Conservation (phyloP, 23 tunicate species). For the Ascidia mentula region DNA sequence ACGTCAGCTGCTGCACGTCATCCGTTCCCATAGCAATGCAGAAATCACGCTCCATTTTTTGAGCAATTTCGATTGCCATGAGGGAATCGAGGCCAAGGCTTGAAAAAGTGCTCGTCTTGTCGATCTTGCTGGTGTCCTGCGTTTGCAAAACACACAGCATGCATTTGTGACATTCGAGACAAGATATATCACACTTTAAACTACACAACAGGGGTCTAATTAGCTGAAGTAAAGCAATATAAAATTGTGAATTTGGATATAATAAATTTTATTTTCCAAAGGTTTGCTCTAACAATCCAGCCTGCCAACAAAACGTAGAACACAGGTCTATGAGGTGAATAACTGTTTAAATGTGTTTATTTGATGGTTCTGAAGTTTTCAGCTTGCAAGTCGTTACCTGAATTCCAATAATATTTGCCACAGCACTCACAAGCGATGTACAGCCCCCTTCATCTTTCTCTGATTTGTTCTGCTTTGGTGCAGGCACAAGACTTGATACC, state of each 20-base stretch:
- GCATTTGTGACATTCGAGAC: too few relatives aligned
- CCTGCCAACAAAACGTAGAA: too few relatives aligned
- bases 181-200: too few relatives aligned
- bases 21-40: constrained; percentile 5
- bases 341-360: too few relatives aligned
- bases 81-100: constrained; percentile 36
- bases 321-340: too few relatives aligned
- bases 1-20: constrained; percentile 24
- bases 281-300: too few relatives aligned
- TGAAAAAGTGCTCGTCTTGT: neutral
- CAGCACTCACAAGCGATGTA: neutral
- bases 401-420: constrained; percentile 34
- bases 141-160: too few relatives aligned
- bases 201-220: too few relatives aligned
- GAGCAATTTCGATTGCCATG: constrained; percentile 28
- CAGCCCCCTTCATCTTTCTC: neutral
- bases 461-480: neutral
- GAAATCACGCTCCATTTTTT: constrained; percentile 15
- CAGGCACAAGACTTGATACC: constrained; percentile 21
- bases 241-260: too few relatives aligned
- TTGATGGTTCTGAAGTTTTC: too few relatives aligned
- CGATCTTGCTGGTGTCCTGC: constrained; percentile 10
- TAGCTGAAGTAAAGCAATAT: too few relatives aligned
- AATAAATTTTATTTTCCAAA: too few relatives aligned
- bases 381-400: constrained; percentile 25